Conservation (phyloP, 2,888 invertebrate genomes). For the Ormyrus rosae region DNA sequence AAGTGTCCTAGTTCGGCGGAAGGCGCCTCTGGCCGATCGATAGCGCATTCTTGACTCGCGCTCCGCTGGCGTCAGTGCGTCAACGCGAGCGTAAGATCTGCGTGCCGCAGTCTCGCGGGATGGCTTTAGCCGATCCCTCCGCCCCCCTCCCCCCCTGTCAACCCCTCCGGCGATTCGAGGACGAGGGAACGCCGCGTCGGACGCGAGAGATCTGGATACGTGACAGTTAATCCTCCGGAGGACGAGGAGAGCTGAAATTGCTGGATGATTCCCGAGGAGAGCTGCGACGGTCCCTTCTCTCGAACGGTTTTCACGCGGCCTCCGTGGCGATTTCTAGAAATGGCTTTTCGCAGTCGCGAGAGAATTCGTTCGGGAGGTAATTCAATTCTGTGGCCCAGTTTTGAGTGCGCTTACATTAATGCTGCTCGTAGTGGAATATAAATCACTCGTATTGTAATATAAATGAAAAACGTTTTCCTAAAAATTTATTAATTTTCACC, state of each 20-base stretch:
- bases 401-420: not conserved
- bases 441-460: too few species aligned
- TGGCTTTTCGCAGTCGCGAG: not conserved
- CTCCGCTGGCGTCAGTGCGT: slow-evolving; percentile 23
- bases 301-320: not conserved
- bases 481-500: too few species aligned
- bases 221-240: slow-evolving; percentile 22
- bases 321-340: not conserved
- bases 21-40: slow-evolving; percentile 60
- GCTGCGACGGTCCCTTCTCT: not conserved
- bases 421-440: too few species aligned
- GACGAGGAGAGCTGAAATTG: slow-evolving; percentile 2
- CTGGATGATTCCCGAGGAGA: slow-evolving; percentile 12
- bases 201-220: not conserved
- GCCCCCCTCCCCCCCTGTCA: not conserved
- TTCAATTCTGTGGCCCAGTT: not conserved
- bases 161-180: not conserved
- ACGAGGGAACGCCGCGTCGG: not conserved
- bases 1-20: slow-evolving; percentile 62
- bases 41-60: slow-evolving; percentile 63
- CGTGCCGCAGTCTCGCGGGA: slow-evolving; percentile 19
- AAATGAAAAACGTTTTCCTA: too few species aligned
- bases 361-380: too few species aligned
- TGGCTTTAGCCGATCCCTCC: not conserved
- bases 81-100: slow-evolving; percentile 12